Evolutionary conservation across 64 coral and sea anemone genomes (phyloP).

Genomic region (Montipora foliosa): DNA sequence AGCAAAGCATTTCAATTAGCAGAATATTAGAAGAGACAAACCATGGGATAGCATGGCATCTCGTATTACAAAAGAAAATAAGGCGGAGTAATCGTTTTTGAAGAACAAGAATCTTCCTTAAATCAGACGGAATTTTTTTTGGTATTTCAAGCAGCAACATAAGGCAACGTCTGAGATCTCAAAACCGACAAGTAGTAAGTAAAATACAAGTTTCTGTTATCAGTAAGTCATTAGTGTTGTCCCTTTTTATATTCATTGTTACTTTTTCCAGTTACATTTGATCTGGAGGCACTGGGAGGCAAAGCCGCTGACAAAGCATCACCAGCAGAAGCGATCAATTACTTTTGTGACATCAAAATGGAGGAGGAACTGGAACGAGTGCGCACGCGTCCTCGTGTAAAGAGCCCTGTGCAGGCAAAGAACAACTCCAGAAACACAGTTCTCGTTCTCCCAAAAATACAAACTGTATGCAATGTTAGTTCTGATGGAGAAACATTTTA

Average conservation of each 20-base stretch:
- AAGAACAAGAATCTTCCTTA: too few relatives aligned
- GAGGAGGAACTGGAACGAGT: constrained; percentile 73
- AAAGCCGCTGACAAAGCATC: constrained; percentile 67
- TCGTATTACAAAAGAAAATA: too few relatives aligned
- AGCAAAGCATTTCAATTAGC: too few relatives aligned
- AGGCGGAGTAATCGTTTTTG: too few relatives aligned
- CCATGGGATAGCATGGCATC: too few relatives aligned
- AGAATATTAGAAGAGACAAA: too few relatives aligned
- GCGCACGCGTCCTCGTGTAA: constrained; percentile 13
- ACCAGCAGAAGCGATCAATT: constrained; percentile 76
- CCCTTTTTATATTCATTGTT: background rate
- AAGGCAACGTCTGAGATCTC: constrained; percentile 39
- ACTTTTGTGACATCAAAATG: constrained; percentile 81
- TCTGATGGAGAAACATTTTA: background rate
- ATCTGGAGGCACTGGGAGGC: constrained; percentile 75
- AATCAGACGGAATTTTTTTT: background rate
- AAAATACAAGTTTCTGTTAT: background rate
- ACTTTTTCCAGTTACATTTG: background rate
- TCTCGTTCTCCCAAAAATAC: constrained; percentile 72
- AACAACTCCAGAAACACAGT: constrained; percentile 74
- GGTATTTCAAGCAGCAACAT: background rate
- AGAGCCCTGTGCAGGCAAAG: constrained; percentile 43
- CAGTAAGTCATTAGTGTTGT: background rate
- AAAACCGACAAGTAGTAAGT: constrained; percentile 43
- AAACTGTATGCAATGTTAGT: constrained; percentile 33